Evolutionary conservation across 2,797 vertebrate species (phyloP), one percentile per base, ranked within the genome.

Genomic region (Dryobates pubescens): DNA sequence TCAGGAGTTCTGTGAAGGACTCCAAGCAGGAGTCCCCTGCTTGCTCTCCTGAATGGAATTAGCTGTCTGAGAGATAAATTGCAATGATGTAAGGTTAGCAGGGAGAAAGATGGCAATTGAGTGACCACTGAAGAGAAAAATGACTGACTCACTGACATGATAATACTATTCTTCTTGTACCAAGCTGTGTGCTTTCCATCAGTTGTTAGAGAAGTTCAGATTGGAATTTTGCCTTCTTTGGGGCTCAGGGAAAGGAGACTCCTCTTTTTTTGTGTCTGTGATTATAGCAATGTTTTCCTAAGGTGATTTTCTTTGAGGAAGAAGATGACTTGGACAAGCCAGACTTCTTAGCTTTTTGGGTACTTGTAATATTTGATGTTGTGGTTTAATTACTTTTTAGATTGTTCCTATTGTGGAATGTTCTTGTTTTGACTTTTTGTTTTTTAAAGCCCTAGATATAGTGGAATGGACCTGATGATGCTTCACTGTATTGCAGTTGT

Each of bases 401-500:
- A 34, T 30, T 81, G 4, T 41, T 82, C 43, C 2, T 71, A 10
- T 78, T 86, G 49, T 86, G 27, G 3, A 93, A 78, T 56, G 24
- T 27, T 45, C 53, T 82, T 93, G 34, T 86, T 94, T 83, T 86
- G 11, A 69, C 61, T 41, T 82, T 22, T 73, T 82, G 93, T 82
- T 53, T 32, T 36, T 36, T 36, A 36, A 75, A 79, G 53, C 62
- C 38, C 23, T 78, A 34, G 73, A 12, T 84, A 26, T 26, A 80
- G 13, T 45, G 68, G n/a, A 81, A 90, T 85, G 86, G 84, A 58
- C 38, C 32, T 68, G 30, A 59, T 89, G 89, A 56, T 69, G 16
- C 41, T 86, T 75, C 75, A 74, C 70, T 86, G 36, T 56, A 83
- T 87, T 92, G 68, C 51, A 71, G 72, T 91, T 96, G 76, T 95